Evolutionary conservation across 2,888 invertebrate genomes (phyloP).

Genomic region (Yponomeuta sedellus): DNA sequence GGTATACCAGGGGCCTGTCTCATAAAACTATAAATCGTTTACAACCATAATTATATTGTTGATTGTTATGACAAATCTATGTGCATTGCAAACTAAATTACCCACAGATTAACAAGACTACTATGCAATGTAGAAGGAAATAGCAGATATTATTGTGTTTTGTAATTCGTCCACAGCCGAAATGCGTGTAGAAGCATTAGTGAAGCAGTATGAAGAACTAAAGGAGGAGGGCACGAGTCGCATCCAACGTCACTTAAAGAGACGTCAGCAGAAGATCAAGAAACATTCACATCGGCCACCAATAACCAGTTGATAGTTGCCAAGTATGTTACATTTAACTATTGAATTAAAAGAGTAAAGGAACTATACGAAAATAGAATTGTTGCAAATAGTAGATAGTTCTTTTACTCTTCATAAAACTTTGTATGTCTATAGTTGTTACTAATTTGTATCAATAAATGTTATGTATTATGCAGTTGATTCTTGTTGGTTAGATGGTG

Average conservation of each 20-base stretch:
- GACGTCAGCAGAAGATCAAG: constrained; percentile 85
- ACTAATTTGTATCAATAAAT: neutral
- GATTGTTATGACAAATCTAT: no score
- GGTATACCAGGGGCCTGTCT: no score
- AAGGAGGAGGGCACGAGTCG: constrained; percentile 84
- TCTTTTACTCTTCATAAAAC: no score
- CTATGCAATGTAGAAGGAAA: no score
- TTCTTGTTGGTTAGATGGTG: constrained; percentile 15
- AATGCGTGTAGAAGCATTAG: constrained; percentile 82
- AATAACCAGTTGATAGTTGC: constrained; percentile 35
- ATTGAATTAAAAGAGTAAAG: neutral
- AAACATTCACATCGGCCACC: constrained; percentile 57
- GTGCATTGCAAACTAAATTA: no score
- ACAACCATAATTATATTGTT: no score
- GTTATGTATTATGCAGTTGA: neutral
- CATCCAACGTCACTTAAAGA: constrained; percentile 87
- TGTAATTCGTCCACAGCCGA: constrained; percentile 77
- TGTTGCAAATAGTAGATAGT: no score
- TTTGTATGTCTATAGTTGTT: neutral
- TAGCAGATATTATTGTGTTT: no score
- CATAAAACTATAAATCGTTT: no score
- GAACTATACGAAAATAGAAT: no score
- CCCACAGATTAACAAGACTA: no score
- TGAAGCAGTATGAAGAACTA: constrained; percentile 87
- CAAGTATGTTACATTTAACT: neutral